phyloP scores from a whole-genome alignment of 2,113 vertebrate genomes.

The Rhinoderma darwinii region DNA sequence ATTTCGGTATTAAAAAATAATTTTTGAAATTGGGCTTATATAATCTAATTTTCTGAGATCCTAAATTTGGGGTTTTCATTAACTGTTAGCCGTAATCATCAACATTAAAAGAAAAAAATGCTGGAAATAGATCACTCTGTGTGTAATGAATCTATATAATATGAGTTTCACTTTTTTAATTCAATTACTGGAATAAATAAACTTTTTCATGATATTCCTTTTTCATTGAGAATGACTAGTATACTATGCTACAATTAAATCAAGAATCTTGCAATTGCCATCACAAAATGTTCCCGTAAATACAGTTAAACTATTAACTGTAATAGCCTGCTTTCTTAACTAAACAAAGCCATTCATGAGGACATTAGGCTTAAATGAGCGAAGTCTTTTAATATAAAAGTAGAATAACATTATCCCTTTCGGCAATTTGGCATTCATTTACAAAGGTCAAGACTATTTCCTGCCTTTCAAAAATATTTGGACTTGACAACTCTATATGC shows the following conservation, averaged over 20 bases:
- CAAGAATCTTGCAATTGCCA: not conserved
- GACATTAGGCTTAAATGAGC: not conserved
- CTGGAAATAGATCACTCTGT: no score
- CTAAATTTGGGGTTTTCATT: no score
- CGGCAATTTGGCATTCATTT: slow-evolving; percentile 1
- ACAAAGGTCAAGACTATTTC: slow-evolving; percentile 6
- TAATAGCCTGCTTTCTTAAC: not conserved
- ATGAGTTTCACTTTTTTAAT: no score
- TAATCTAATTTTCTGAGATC: no score
- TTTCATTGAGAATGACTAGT: no score
- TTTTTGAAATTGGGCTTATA: no score
- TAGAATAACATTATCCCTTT: not conserved
- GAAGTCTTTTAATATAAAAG: not conserved
- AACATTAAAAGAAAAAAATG: no score
- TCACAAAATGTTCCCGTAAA: slow-evolving; percentile 49
- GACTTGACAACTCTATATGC: not conserved
- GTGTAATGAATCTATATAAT: no score
- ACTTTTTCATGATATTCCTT: no score
- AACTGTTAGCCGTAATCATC: no score
- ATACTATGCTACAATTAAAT: slow-evolving; percentile 14
- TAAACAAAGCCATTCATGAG: slow-evolving; percentile 29
- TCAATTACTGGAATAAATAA: no score
- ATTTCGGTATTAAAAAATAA: no score
- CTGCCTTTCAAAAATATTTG: not conserved
- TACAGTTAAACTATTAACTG: slow-evolving; percentile 40